phyloP scores from a whole-genome alignment of 2,888 invertebrate species.

The Chloroclystis v-ata region DNA sequence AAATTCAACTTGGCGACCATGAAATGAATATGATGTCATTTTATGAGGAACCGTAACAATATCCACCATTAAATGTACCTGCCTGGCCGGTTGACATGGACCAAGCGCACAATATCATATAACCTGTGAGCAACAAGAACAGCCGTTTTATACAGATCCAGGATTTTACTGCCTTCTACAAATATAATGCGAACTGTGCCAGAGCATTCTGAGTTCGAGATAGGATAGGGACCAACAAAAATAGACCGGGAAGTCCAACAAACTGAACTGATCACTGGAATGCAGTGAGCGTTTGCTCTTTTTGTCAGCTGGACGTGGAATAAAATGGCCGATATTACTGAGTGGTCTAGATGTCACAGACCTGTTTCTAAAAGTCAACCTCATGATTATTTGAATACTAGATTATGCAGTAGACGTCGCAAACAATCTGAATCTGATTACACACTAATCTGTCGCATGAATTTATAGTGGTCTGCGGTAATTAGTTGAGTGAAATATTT shows the following conservation, averaged over 20 bases:
- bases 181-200: constrained; percentile 3
- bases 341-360: not conserved
- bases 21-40: constrained; percentile 17
- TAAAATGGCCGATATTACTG: constrained; percentile 1
- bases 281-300: constrained; percentile 34
- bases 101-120: constrained; percentile 15
- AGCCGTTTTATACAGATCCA: constrained; percentile 7
- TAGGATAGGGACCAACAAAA: constrained; percentile 32
- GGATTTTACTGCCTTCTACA: constrained; percentile 3
- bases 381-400: not conserved
- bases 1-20: constrained; percentile 8
- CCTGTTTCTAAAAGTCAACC: constrained; percentile 9
- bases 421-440: not conserved
- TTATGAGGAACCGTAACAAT: constrained; percentile 21
- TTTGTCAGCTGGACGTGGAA: constrained; percentile 1
- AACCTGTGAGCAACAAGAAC: constrained; percentile 10
- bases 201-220: constrained; percentile 2
- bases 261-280: constrained; percentile 40
- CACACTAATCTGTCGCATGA: not conserved
- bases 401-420: not conserved
- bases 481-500: constrained; percentile 10
- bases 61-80: constrained; percentile 18
- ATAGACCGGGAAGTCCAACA: constrained; percentile 46
- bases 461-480: constrained; percentile 1
- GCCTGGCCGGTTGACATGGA: constrained; percentile 19